Percentiles rank a stretch among this genome's conserved stretches.
Evolutionary conservation across 1,140 invertebrate genomes (phyloP).

Genomic region (Drosophila repleta): DNA sequence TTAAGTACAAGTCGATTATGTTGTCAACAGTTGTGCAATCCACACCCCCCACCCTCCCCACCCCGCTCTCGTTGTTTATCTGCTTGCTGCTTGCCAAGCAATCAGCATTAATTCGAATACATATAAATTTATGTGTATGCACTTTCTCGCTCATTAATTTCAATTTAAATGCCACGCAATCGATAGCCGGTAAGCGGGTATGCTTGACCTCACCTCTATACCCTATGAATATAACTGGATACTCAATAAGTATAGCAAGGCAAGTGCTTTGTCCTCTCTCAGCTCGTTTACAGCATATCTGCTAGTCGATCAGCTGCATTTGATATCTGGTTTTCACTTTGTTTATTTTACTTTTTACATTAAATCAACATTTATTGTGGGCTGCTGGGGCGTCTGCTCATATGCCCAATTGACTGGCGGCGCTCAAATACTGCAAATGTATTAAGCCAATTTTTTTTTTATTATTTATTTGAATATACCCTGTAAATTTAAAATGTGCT

Average conservation of each 20-base stretch:
- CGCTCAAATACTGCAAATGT: conserved; percentile 14
- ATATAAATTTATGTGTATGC: conserved; percentile 42
- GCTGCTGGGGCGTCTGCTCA: background rate
- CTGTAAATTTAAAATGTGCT: background rate
- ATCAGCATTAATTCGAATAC: conserved; percentile 37
- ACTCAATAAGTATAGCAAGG: no score
- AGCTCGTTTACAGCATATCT: background rate
- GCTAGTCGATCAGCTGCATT: background rate
- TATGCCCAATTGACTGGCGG: conserved; percentile 2
- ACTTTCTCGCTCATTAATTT: conserved; percentile 65
- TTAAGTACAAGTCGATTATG: conserved; percentile 70
- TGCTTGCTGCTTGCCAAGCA: conserved; percentile 16
- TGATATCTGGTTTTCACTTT: background rate
- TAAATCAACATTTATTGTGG: conserved; percentile 29
- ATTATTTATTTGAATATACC: conserved; percentile 39
- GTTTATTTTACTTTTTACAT: conserved; percentile 14
- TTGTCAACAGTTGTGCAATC: conserved; percentile 56
- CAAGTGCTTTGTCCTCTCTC: no score
- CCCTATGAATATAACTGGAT: no score
- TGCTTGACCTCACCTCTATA: no score
- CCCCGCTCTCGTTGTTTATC: background rate
- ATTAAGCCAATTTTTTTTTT: conserved; percentile 1
- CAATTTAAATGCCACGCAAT: conserved; percentile 30
- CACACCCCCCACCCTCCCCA: background rate
- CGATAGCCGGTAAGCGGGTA: background rate